Conservation (phyloP, 2,888 invertebrate species). For the Leucozona laternaria region DNA sequence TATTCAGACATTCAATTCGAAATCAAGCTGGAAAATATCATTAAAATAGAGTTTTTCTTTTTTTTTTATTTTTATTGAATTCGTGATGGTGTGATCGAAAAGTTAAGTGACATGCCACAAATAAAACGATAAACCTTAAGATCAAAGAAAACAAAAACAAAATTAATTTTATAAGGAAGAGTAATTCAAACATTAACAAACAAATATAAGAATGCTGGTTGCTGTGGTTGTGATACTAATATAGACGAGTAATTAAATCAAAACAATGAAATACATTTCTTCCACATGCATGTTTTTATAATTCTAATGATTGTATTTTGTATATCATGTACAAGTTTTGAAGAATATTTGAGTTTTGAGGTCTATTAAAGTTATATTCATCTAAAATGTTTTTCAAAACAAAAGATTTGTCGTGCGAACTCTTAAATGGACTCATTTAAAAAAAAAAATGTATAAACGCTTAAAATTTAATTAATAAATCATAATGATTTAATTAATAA, state of each 20-base stretch:
- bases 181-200: not conserved
- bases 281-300: not conserved
- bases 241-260: not conserved
- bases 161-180: not conserved
- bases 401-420: not conserved
- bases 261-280: no score
- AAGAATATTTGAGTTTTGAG: not conserved
- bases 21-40: conserved; percentile 27
- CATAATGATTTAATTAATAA: no score
- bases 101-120: conserved; percentile 1
- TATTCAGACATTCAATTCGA: conserved; percentile 13
- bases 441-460: no score
- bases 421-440: not conserved
- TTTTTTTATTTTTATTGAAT: not conserved
- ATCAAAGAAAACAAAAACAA: not conserved
- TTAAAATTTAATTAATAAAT: no score
- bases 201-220: not conserved
- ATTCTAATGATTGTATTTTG: not conserved
- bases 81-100: conserved; percentile 22
- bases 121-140: not conserved
- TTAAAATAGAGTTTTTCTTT: not conserved
- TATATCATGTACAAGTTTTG: not conserved
- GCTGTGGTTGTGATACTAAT: not conserved
- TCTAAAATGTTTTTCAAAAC: not conserved
- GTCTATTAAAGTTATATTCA: no score